Conservation (phyloP, 2,888 invertebrate genomes). For the Eledona agricola region DNA sequence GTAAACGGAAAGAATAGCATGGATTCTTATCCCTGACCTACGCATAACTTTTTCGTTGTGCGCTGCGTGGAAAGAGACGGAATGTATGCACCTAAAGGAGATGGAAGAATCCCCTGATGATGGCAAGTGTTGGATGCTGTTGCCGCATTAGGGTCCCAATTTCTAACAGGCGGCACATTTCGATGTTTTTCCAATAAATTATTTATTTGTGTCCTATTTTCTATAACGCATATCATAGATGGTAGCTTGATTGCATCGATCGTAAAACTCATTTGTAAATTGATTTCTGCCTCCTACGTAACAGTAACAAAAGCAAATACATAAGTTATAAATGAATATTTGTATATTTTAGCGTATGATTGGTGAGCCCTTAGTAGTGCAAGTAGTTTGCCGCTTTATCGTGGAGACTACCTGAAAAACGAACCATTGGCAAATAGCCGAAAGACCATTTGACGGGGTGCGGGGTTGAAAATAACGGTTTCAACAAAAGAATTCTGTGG, state of each 20-base stretch:
- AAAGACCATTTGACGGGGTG: slow-evolving; percentile 37
- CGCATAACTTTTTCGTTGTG: slow-evolving; percentile 52
- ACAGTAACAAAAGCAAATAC: too few relatives aligned
- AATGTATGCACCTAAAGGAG: slow-evolving; percentile 50
- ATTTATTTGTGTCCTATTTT: too few relatives aligned
- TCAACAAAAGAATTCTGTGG: slow-evolving; percentile 58
- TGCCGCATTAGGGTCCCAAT: slow-evolving; percentile 22
- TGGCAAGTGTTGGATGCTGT: slow-evolving; percentile 48
- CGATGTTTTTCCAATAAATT: too few relatives aligned
- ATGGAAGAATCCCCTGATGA: slow-evolving; percentile 53
- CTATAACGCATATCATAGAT: too few relatives aligned
- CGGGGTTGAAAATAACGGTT: slow-evolving; percentile 51
- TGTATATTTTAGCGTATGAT: too few relatives aligned
- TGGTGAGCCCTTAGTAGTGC: too few relatives aligned
- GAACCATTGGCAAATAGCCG: slow-evolving; percentile 46
- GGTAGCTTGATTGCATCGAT: too few relatives aligned
- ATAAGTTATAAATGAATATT: too few relatives aligned
- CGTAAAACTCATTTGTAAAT: too few relatives aligned
- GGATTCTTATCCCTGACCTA: slow-evolving; percentile 53
- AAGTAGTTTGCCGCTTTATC: slow-evolving; percentile 33
- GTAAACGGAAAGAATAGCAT: slow-evolving; percentile 42
- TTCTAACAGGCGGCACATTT: slow-evolving; percentile 32
- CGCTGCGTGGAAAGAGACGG: slow-evolving; percentile 47
- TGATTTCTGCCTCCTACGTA: too few relatives aligned
- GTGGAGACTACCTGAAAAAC: slow-evolving; percentile 26